Evolutionary conservation across 2,888 invertebrate genomes (phyloP).

Genomic region (Oxytorus armatus): DNA sequence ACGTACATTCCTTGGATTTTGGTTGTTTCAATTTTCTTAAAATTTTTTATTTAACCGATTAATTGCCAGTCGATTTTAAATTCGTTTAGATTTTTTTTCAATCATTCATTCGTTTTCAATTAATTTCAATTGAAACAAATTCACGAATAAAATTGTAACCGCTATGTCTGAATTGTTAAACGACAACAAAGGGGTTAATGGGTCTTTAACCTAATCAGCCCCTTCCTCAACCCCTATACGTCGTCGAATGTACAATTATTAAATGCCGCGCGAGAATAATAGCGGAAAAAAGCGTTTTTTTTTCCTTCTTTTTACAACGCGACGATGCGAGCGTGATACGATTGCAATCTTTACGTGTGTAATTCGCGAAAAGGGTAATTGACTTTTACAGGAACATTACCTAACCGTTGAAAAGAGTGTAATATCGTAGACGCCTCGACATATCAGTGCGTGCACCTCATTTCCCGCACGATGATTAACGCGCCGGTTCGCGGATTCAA

Average conservation of each 20-base stretch:
- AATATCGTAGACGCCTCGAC: slow-evolving; percentile 48
- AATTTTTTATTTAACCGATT: too few relatives aligned
- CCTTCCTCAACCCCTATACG: too few relatives aligned
- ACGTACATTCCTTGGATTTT: too few relatives aligned
- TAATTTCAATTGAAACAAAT: too few relatives aligned
- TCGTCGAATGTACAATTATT: not conserved
- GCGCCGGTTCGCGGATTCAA: slow-evolving; percentile 43
- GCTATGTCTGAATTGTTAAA: too few relatives aligned
- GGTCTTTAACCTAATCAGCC: too few relatives aligned
- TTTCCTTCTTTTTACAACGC: not conserved
- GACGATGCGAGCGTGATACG: slow-evolving; percentile 41
- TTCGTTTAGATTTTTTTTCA: too few relatives aligned
- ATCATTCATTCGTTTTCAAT: too few relatives aligned
- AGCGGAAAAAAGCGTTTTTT: slow-evolving; percentile 12
- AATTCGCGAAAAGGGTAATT: slow-evolving; percentile 53
- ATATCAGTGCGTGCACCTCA: slow-evolving; percentile 58
- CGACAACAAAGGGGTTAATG: too few relatives aligned
- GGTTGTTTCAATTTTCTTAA: too few relatives aligned
- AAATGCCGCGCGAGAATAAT: slow-evolving; percentile 25
- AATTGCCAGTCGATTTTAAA: too few relatives aligned
- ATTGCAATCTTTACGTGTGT: slow-evolving; percentile 52
- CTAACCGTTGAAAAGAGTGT: slow-evolving; percentile 48
- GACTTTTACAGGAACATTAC: slow-evolving; percentile 51
- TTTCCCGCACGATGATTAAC: slow-evolving; percentile 67
- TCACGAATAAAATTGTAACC: too few relatives aligned